Conservation (phyloP, 2,888 invertebrate species). For the Harpalus rubripes region DNA sequence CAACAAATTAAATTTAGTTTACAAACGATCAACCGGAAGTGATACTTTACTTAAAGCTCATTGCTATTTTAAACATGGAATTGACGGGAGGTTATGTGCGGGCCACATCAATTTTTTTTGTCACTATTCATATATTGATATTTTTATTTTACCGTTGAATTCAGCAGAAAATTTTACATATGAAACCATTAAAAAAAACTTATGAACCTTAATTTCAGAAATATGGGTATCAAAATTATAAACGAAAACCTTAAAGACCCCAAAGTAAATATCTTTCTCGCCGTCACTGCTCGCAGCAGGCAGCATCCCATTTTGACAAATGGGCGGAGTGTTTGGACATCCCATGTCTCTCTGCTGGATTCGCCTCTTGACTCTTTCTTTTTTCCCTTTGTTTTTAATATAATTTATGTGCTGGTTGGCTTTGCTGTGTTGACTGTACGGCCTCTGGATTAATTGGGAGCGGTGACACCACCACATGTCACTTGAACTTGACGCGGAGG, state of each 20-base stretch:
- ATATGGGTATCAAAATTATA: no score
- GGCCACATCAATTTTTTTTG: no score
- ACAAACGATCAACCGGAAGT: no score
- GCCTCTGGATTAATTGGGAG: slow-evolving; percentile 55
- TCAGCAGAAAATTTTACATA: no score
- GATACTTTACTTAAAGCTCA: no score
- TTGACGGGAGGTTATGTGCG: no score
- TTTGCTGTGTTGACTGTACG: background rate
- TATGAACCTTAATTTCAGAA: no score
- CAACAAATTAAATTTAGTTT: no score
- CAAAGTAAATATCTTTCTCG: background rate
- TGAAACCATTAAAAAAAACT: no score
- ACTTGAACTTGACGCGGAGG: slow-evolving; percentile 18
- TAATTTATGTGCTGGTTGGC: slow-evolving; percentile 48
- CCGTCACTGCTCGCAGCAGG: slow-evolving; percentile 14
- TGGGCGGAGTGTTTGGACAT: slow-evolving; percentile 65
- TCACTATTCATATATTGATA: no score
- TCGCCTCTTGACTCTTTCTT: slow-evolving; percentile 18
- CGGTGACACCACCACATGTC: slow-evolving; percentile 48
- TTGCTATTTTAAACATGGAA: no score
- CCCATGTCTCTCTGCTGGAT: slow-evolving; percentile 56
- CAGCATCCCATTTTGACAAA: slow-evolving; percentile 52
- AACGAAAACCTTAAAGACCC: background rate
- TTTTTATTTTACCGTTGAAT: no score
- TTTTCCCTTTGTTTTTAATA: slow-evolving; percentile 59